Percentiles rank a stretch among this genome's conserved stretches.
Evolutionary conservation across 2,888 invertebrate species (phyloP).

Genomic region (Diarsia mendica): DNA sequence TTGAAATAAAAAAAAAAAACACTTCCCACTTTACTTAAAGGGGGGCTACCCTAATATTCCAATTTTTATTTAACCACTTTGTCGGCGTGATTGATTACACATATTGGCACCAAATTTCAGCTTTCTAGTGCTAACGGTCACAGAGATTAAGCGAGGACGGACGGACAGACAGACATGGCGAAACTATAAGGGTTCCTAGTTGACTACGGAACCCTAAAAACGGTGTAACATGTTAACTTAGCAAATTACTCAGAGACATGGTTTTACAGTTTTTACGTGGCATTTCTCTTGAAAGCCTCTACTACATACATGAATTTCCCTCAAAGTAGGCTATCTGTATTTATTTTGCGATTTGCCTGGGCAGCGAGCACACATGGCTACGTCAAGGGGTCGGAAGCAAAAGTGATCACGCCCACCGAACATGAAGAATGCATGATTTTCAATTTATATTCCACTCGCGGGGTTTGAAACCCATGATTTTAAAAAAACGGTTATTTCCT

Average conservation of each 20-base stretch:
- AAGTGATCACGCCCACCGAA: constrained; percentile 43
- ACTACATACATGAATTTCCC: too few species aligned
- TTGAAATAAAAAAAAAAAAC: too few species aligned
- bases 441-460: constrained; percentile 44
- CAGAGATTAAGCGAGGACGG: too few species aligned
- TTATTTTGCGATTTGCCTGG: neutral
- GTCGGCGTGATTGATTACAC: too few species aligned
- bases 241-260: neutral
- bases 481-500: constrained; percentile 26
- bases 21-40: too few species aligned
- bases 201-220: too few species aligned
- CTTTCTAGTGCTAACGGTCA: too few species aligned
- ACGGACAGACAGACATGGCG: too few species aligned
- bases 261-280: neutral
- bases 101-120: too few species aligned
- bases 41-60: too few species aligned
- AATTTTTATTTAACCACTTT: too few species aligned
- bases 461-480: constrained; percentile 28
- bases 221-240: neutral
- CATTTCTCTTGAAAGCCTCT: neutral
- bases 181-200: too few species aligned
- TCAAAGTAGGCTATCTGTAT: constrained; percentile 11
- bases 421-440: constrained; percentile 37
- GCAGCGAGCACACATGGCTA: constrained; percentile 16
- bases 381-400: constrained; percentile 23